phyloP scores from a whole-genome alignment of 2,797 vertebrate species.

The Crypturellus tataupa region DNA sequence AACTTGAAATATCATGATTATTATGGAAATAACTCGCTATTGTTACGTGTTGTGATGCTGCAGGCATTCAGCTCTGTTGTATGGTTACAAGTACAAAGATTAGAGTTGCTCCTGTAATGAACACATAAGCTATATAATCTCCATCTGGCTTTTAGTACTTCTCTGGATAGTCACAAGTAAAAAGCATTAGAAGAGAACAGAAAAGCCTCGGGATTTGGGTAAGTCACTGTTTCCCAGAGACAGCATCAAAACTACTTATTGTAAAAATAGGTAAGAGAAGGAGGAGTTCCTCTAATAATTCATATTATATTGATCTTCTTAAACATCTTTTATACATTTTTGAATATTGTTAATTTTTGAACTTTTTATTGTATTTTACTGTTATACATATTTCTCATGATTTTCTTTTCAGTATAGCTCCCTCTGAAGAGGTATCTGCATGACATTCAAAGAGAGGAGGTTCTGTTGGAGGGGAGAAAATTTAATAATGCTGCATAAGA shows the following conservation, averaged over 20 bases:
- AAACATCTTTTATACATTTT: neutral
- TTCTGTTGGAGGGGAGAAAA: neutral
- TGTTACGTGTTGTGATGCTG: neutral
- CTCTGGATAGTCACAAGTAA: neutral
- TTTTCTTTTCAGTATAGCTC: neutral
- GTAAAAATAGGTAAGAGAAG: neutral
- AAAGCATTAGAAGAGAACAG: neutral
- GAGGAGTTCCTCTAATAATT: neutral
- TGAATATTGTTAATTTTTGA: neutral
- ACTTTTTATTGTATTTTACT: neutral
- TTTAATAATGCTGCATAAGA: neutral
- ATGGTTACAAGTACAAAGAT: neutral
- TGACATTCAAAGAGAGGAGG: neutral
- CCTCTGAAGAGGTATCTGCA: neutral
- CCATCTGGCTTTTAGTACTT: neutral
- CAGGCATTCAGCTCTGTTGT: neutral
- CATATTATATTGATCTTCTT: neutral
- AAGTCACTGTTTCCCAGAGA: neutral
- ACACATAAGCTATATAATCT: neutral
- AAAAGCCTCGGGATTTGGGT: neutral
- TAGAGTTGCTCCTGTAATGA: neutral
- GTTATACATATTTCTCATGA: neutral
- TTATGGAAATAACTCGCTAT: neutral
- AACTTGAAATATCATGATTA: neutral
- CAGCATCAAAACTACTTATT: accelerated